Evolutionary conservation across 92 coral and sea anemone species (phyloP).

Genomic region (Porites cylindrica): DNA sequence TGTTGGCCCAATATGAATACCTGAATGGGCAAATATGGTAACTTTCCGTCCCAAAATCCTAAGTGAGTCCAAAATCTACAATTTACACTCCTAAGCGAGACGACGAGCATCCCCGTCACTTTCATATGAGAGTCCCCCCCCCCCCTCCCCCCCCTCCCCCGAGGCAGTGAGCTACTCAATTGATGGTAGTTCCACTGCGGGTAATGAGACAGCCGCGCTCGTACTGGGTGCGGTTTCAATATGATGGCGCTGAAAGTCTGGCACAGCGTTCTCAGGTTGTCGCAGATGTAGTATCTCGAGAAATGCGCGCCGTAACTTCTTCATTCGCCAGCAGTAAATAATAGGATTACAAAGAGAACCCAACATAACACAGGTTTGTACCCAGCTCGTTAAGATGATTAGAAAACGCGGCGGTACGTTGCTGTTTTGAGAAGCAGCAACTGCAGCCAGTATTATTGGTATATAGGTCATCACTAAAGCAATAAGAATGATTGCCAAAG

Average conservation of each 20-base stretch:
- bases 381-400: background rate
- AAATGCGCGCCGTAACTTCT: background rate
- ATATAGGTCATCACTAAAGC: background rate
- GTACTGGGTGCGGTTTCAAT: too few relatives aligned
- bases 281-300: constrained; percentile 2
- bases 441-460: background rate
- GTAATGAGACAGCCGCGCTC: too few relatives aligned
- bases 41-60: too few relatives aligned
- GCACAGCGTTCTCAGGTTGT: constrained; percentile 11
- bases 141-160: too few relatives aligned
- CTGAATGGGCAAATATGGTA: too few relatives aligned
- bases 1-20: too few relatives aligned
- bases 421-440: background rate
- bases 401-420: background rate
- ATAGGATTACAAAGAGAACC: constrained; percentile 1
- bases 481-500: background rate
- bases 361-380: background rate
- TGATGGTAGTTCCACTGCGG: too few relatives aligned
- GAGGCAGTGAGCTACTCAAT: too few relatives aligned
- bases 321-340: constrained; percentile 7
- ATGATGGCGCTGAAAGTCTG: background rate
- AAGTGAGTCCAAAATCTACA: too few relatives aligned
- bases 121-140: too few relatives aligned
- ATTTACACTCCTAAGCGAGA: too few relatives aligned
- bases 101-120: too few relatives aligned